Evolutionary conservation across 2,888 invertebrate genomes (phyloP).

Genomic region (Cryptus viduatorius): DNA sequence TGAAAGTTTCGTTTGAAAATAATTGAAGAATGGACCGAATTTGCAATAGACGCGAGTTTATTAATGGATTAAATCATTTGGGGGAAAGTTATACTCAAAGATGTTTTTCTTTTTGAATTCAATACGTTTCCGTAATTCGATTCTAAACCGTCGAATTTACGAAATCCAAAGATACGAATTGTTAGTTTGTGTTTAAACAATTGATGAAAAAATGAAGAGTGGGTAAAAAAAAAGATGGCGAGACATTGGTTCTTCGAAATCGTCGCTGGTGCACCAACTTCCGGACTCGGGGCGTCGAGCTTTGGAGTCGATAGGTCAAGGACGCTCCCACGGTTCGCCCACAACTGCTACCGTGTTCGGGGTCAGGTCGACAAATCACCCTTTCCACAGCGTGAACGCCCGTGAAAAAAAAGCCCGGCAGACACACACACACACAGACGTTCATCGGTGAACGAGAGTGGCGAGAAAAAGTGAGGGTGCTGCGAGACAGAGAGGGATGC

Average conservation of each 20-base stretch:
- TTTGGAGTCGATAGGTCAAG: constrained; percentile 84
- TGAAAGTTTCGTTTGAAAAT: no score
- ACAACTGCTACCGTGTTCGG: constrained; percentile 75
- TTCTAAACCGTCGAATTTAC: neutral
- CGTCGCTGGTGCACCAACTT: constrained; percentile 71
- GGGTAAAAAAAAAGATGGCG: neutral
- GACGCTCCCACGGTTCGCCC: constrained; percentile 75
- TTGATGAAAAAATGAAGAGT: neutral
- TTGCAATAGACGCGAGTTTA: no score
- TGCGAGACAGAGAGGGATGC: constrained; percentile 58
- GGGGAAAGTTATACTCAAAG: neutral
- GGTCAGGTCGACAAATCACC: constrained; percentile 85
- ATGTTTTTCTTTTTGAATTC: neutral
- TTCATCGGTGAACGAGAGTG: constrained; percentile 64
- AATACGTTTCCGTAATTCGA: neutral
- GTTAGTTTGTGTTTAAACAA: neutral
- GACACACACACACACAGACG: constrained; percentile 56
- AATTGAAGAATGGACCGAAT: no score
- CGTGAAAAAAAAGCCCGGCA: constrained; percentile 77
- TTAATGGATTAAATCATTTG: no score
- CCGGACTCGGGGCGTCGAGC: constrained; percentile 76
- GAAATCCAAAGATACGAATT: neutral
- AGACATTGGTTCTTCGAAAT: neutral
- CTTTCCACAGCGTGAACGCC: constrained; percentile 80
- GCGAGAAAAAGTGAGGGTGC: constrained; percentile 67